phyloP scores from a whole-genome alignment of 2,113 vertebrate genomes.

The Megaptera novaeangliae region DNA sequence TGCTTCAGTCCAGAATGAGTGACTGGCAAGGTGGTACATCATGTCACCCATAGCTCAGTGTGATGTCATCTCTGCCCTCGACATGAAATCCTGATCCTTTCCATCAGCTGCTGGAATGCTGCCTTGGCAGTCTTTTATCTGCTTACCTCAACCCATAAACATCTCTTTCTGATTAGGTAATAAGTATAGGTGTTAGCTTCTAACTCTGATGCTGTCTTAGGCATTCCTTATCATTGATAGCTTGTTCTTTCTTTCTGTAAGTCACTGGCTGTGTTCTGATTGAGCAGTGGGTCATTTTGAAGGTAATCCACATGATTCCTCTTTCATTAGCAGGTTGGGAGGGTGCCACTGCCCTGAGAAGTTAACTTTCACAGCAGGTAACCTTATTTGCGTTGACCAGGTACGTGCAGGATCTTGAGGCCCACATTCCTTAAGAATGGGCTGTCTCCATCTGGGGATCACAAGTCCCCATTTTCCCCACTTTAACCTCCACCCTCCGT shows the following conservation, averaged over 20 bases:
- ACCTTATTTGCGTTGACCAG: background rate
- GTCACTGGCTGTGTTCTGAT: slow-evolving; percentile 6
- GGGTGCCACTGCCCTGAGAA: background rate
- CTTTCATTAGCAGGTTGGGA: background rate
- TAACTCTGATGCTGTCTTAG: background rate
- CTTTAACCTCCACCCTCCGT: background rate
- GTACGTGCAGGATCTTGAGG: background rate
- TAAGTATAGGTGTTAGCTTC: background rate
- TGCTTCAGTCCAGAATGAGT: background rate
- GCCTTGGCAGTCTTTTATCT: slow-evolving; percentile 52
- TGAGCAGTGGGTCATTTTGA: background rate
- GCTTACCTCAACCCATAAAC: slow-evolving; percentile 44
- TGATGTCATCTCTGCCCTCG: slow-evolving; percentile 21
- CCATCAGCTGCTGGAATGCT: slow-evolving; percentile 25
- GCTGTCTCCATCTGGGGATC: background rate
- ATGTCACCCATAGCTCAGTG: background rate
- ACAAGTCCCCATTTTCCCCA: background rate
- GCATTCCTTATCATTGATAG: slow-evolving; percentile 2
- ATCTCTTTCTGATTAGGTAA: slow-evolving; percentile 55
- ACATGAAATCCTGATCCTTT: background rate
- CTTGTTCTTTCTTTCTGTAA: slow-evolving; percentile 27
- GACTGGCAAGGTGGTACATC: background rate
- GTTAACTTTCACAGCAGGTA: background rate
- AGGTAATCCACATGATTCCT: background rate
- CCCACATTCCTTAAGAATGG: slow-evolving; percentile 32